Conservation (phyloP, 2,888 invertebrate species). For the Caenorhabditis angaria region DNA sequence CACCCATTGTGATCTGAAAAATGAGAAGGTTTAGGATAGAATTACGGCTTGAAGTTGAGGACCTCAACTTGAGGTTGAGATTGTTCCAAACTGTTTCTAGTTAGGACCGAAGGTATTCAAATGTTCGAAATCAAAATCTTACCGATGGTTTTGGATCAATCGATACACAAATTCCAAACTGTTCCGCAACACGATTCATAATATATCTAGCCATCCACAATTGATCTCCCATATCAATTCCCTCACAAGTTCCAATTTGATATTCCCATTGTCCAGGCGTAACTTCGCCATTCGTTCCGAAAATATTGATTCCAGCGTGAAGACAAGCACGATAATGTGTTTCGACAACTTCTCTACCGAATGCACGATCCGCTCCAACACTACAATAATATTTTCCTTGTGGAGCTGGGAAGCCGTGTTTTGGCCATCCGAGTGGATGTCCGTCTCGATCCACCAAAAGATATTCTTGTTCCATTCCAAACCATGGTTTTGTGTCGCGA, state of each 20-base stretch:
- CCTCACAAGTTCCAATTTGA: conserved; percentile 75
- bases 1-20: conserved; percentile 72
- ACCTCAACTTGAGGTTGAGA: too few species aligned
- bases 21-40: too few species aligned
- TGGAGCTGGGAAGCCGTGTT: conserved; percentile 68
- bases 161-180: conserved; percentile 74
- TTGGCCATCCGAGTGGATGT: conserved; percentile 72
- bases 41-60: too few species aligned
- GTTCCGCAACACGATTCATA: conserved; percentile 74
- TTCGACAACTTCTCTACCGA: conserved; percentile 92
- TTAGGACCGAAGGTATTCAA: too few species aligned
- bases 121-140: too few species aligned
- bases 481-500: conserved; percentile 74
- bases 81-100: too few species aligned
- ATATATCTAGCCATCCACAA: conserved; percentile 75
- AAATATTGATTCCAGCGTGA: conserved; percentile 89
- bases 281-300: conserved; percentile 83
- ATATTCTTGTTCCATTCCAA: conserved; percentile 76
- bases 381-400: conserved; percentile 86
- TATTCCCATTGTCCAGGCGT: conserved; percentile 69
- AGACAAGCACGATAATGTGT: conserved; percentile 93
- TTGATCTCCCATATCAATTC: conserved; percentile 75
- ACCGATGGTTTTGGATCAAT: conserved; percentile 74
- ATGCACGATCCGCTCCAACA: conserved; percentile 92
- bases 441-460: conserved; percentile 73